Percentiles rank a stretch among this genome's conserved stretches.
Evolutionary conservation across 2,797 vertebrate genomes (phyloP).

Genomic region (Strix occidentalis): DNA sequence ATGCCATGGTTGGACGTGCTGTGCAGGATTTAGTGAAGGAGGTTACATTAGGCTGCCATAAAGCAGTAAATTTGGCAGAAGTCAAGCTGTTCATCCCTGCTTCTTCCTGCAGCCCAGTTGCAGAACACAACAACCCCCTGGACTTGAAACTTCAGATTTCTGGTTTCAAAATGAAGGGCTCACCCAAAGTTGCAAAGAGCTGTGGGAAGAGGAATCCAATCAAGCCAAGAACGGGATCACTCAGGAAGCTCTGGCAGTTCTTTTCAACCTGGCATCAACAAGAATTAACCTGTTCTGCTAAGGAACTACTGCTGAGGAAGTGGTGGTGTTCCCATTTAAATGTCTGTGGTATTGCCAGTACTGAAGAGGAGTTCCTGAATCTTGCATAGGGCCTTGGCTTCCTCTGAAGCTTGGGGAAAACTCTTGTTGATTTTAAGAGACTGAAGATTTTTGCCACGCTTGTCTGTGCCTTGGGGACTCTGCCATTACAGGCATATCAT

Average conservation of each 20-base stretch:
- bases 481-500: not conserved
- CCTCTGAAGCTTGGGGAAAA: not conserved
- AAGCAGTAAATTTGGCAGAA: not conserved
- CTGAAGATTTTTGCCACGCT: not conserved
- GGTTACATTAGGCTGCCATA: rapidly evolving
- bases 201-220: not conserved
- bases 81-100: not conserved
- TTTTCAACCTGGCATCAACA: not conserved
- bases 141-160: not conserved
- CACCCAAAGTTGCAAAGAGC: not conserved
- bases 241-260: not conserved
- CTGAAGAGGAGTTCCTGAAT: not conserved
- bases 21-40: not conserved
- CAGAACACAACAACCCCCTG: not conserved
- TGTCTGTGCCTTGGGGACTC: too few relatives aligned
- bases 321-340: not conserved
- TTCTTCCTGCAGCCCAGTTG: not conserved
- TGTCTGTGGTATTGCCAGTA: rapidly evolving
- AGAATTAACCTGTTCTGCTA: not conserved
- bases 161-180: not conserved
- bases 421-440: not conserved
- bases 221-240: not conserved
- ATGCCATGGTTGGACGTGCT: rapidly evolving
- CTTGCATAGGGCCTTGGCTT: not conserved
- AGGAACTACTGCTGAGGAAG: not conserved